phyloP scores from a whole-genome alignment of 2,888 invertebrate species.

The Subacronicta megacephala region DNA sequence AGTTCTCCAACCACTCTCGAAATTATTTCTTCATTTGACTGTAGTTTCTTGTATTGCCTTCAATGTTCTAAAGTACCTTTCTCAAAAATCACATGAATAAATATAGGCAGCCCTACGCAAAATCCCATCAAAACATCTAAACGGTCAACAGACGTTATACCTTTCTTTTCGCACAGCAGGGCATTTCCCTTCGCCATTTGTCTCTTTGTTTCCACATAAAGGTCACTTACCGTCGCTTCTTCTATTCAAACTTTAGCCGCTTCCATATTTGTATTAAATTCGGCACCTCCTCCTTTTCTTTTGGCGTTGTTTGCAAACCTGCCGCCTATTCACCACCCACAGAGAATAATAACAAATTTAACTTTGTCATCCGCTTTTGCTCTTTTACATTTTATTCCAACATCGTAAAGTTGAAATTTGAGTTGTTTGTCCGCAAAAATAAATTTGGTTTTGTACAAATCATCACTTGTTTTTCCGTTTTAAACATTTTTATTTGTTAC shows the following conservation, averaged over 20 bases:
- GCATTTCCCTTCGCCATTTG: constrained; percentile 74
- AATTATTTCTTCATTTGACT: no score
- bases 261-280: constrained; percentile 72
- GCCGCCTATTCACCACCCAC: constrained; percentile 85
- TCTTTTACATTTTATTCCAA: constrained; percentile 15
- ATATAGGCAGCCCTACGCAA: constrained; percentile 72
- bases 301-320: constrained; percentile 84
- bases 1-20: no score
- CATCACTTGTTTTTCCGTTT: constrained; percentile 72
- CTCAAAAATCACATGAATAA: not conserved
- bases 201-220: constrained; percentile 73
- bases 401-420: constrained; percentile 50
- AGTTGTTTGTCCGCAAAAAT: constrained; percentile 21
- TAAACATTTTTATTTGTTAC: constrained; percentile 73
- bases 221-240: constrained; percentile 78
- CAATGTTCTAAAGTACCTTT: not conserved
- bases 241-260: constrained; percentile 72
- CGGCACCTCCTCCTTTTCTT: constrained; percentile 74
- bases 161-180: constrained; percentile 77
- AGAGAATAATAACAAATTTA: constrained; percentile 61
- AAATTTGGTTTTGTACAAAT: constrained; percentile 61
- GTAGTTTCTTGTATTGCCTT: no score
- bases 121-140: constrained; percentile 64
- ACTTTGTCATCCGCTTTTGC: constrained; percentile 17
- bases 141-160: constrained; percentile 81